These are phyloP conservation scores for Ostrea edulis DNA, from an alignment of 1,140 invertebrate genomes.

Conservation along the genomic window DNA sequence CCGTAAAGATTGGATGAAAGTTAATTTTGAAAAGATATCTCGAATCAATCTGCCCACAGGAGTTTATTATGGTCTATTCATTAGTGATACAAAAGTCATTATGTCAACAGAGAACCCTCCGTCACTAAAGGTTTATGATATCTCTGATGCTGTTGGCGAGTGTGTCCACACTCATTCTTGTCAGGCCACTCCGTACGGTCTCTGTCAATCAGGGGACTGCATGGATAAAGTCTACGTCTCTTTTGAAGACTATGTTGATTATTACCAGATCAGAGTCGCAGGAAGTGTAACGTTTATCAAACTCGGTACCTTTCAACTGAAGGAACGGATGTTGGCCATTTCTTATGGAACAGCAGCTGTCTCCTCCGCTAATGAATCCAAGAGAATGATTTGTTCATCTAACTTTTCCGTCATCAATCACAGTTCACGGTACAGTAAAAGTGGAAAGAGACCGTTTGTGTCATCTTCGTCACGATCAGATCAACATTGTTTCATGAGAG, in stretches of 20 bases:
- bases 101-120: neutral
- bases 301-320: neutral
- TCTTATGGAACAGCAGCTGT: neutral
- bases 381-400: neutral
- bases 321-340: neutral
- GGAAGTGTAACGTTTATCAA: neutral
- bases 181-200: neutral
- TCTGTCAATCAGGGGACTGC: neutral
- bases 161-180: neutral
- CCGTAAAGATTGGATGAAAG: neutral
- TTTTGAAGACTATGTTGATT: neutral
- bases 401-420: neutral
- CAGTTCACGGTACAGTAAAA: neutral
- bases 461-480: neutral
- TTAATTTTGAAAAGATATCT: neutral
- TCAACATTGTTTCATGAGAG: neutral
- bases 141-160: neutral
- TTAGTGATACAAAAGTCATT: neutral
- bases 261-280: neutral
- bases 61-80: neutral
- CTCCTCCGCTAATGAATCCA: neutral
- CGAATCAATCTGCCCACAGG: neutral
- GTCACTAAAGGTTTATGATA: neutral
- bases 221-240: neutral
- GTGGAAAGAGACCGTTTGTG: neutral